Conservation (phyloP, 2,113 vertebrate genomes). For the Charina bottae region DNA sequence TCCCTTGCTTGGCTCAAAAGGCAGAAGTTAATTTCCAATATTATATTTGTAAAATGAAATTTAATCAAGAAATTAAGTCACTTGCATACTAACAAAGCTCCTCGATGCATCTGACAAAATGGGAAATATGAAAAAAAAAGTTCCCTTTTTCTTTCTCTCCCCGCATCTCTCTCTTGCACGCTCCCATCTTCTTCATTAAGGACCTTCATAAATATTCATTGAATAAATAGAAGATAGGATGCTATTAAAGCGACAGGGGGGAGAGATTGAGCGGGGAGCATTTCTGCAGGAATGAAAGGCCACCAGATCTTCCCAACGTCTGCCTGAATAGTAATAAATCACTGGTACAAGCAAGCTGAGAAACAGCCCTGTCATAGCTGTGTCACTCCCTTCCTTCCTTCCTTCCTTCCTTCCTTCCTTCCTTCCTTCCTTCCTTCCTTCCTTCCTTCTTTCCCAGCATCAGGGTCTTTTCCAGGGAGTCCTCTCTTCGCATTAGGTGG, state of each 20-base stretch:
- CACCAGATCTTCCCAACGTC: constrained; percentile 7
- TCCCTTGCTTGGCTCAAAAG: neutral
- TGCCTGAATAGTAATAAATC: constrained; percentile 36
- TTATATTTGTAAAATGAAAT: constrained; percentile 45
- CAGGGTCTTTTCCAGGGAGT: no score
- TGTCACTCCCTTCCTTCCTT: neutral
- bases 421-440: neutral
- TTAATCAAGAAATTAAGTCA: constrained; percentile 46
- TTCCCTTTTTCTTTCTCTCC: no score
- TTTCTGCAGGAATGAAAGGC: constrained; percentile 35
- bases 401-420: neutral
- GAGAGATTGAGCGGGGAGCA: neutral
- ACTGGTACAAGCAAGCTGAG: neutral
- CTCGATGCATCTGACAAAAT: neutral
- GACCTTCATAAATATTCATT: constrained; percentile 49
- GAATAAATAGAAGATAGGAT: constrained; percentile 2
- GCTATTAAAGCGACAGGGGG: neutral
- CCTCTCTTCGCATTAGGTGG: no score
- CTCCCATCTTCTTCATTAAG: constrained; percentile 36
- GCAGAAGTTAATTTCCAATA: constrained; percentile 34
- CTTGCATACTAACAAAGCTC: constrained; percentile 17
- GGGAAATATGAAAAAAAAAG: neutral
- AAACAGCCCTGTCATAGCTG: neutral
- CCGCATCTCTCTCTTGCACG: neutral
- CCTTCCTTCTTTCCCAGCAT: neutral